A percentile compares a stretch with the other conserved stretches of the same genome.
phyloP scores from a whole-genome alignment of 1,140 invertebrate species.

The Drosophila kanapiae region DNA sequence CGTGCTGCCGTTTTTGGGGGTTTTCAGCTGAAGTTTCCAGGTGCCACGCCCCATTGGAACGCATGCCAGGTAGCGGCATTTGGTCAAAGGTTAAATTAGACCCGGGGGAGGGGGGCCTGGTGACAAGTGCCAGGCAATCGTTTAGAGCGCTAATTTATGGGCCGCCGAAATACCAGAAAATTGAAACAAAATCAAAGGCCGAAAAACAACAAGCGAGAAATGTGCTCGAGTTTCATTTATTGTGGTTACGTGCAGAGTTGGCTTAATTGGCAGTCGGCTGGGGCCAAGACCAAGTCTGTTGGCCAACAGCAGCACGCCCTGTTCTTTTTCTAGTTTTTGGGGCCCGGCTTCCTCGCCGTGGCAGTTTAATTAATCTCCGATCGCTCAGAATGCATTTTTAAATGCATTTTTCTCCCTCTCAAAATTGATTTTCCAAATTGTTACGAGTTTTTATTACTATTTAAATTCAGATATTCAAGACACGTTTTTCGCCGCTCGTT shows the following conservation, averaged over 20 bases:
- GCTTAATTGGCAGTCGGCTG: conserved; percentile 73
- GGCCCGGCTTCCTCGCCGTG: conserved; percentile 52
- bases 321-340: conserved; percentile 61
- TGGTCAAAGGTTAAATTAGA: conserved; percentile 82
- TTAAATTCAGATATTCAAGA: conserved; percentile 67
- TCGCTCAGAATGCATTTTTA: conserved; percentile 67
- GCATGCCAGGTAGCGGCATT: conserved; percentile 75
- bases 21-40: conserved; percentile 26
- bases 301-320: conserved; percentile 59
- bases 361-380: conserved; percentile 77
- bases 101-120: conserved; percentile 51
- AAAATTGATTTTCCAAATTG: conserved; percentile 32
- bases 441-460: conserved; percentile 56
- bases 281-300: conserved; percentile 6
- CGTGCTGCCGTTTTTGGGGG: conserved; percentile 52
- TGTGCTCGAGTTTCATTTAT: conserved; percentile 63
- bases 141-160: conserved; percentile 78
- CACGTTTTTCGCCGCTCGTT: conserved; percentile 66
- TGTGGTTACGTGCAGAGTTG: conserved; percentile 53
- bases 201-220: conserved; percentile 35
- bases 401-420: conserved; percentile 52
- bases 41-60: conserved; percentile 47
- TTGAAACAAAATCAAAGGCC: conserved; percentile 25
- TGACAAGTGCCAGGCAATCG: conserved; percentile 80
- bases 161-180: conserved; percentile 34